Evolutionary conservation across 2,888 invertebrate species (phyloP), one percentile per base, ranked within the genome.

Genomic region (Tortricodes alternella): DNA sequence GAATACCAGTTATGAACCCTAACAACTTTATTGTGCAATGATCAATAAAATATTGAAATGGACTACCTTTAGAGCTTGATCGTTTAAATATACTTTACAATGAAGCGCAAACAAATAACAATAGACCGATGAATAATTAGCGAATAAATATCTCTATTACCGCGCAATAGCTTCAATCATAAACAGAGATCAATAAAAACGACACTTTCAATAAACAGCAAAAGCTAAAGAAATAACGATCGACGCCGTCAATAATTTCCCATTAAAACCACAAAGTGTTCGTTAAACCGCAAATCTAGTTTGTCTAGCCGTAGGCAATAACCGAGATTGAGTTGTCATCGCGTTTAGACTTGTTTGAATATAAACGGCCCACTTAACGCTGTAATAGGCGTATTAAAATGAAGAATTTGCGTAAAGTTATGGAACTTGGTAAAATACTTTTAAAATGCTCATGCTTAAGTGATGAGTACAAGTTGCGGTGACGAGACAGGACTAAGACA

Each of bases 301-400:
- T 44, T 27, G 29, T 16, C 29, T 44, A 44, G 29, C 44, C 63
- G 61, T 62, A 66, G 61, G 52, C 60, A 35, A 73, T 79, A 76
- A 71, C 68, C 62, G 62, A 79, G 78, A 89, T 89, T 87, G 80
- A 88, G 84, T 82, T 83, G 85, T 89, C 87, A 83, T 75, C 81
- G 63, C 81, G 62, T 66, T 61, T 59, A 58, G 62, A 69, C 74
- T 72, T 71, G 73, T 76, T 72, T 75, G 83, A 80, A 85, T 87
- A 84, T 80, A 82, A 86, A 86, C 75, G 76, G 76, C 68, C 70
- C 74, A 74, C 73, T 86, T 87, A 82, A 72, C 78, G 70, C 76
- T 9, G 13, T 11, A 24, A 50, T 18, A 19, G 23, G 19, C 13
- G 11, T 46, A 46, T 34, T 32, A 13, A 27, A 8, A n/a, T n/a